Evolutionary conservation across 37 sponge, comb jelly and placozoan species (phyloP).

Genomic region (Agelas oroides): DNA sequence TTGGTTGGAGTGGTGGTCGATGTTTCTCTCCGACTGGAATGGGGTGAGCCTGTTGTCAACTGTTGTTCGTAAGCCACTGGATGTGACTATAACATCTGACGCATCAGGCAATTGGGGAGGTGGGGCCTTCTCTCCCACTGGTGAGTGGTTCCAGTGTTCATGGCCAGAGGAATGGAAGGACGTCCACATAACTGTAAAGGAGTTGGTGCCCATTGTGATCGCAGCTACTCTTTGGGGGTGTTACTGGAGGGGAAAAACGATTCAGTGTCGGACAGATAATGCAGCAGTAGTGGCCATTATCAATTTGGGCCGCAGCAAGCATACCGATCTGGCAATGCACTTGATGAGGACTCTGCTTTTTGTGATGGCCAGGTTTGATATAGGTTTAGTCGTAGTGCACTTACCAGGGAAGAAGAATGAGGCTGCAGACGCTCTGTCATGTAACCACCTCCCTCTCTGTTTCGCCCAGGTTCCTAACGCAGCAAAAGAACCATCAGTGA

Average conservation of each 20-base stretch:
- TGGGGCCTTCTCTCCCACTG: constrained; percentile 29
- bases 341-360: constrained; percentile 54
- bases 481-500: neutral
- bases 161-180: constrained; percentile 36
- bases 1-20: constrained; percentile 15
- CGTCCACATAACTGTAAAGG: constrained; percentile 39
- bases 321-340: constrained; percentile 33
- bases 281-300: constrained; percentile 34
- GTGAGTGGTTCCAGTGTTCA: constrained; percentile 22
- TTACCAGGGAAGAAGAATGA: constrained; percentile 32
- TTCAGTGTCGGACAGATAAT: constrained; percentile 26
- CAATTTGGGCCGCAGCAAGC: constrained; percentile 17
- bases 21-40: constrained; percentile 44
- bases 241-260: neutral
- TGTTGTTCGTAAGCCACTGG: neutral
- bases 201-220: constrained; percentile 42
- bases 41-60: constrained; percentile 25
- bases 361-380: constrained; percentile 17
- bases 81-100: constrained; percentile 36
- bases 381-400: constrained; percentile 15
- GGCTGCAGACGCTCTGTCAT: constrained; percentile 25
- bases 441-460: neutral
- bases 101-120: constrained; percentile 55
- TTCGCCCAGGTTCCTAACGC: constrained; percentile 1
- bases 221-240: constrained; percentile 39